Base-by-base conservation (phyloP, 2,113 vertebrate species). In the Redunca redunca region DNA sequence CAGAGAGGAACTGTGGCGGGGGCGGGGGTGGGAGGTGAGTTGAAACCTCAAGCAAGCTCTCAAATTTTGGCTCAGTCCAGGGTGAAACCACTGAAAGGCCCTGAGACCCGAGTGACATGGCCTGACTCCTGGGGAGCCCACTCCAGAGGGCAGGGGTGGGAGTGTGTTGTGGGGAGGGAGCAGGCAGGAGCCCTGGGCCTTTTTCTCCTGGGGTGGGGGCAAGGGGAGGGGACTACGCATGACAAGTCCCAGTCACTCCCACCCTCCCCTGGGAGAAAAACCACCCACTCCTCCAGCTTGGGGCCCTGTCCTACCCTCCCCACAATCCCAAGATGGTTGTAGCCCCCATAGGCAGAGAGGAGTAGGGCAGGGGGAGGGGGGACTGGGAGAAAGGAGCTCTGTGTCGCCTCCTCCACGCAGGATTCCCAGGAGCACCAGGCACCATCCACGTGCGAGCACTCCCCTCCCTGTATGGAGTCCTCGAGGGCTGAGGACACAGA, bases 391-490 rank as follows among this genome's bases (percentile, higher is more conserved):
- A 46, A 43, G 10, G 36, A 33, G 14, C 11, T 6, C n/a, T 1
- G 0, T 0, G 46, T 50, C 23, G 0, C 46, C 30, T n/a, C 74
- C 19, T 30, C 82, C 19, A 5, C 0, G 16, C 40, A 17, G 55
- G 23, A 33, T 19, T 13, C 46, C 60, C 0, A 2, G 23, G 1
- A 11, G 23, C 4, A 0, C n/a, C 6, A 5, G 62, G 62, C 8
- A 40, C 53, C n/a, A 11, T 43, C 53, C 53, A 14, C 0, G 1
- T 19, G 6, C 1, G 10, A 52, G 78, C 2, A 6, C 48, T 33
- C 48, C 48, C 21, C 0, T n/a, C 13, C 23, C 0, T 2, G 12
- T 25, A 10, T 40, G 6, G 6, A 13, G 77, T 25, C 21, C 64
- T 7, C 0, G 2, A 46, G 52, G 43, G 58, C n/a, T 5, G 36